Evolutionary conservation across 2,888 invertebrate genomes (phyloP), one percentile per base, ranked within the genome.

Genomic region (Apodemia duryi): DNA sequence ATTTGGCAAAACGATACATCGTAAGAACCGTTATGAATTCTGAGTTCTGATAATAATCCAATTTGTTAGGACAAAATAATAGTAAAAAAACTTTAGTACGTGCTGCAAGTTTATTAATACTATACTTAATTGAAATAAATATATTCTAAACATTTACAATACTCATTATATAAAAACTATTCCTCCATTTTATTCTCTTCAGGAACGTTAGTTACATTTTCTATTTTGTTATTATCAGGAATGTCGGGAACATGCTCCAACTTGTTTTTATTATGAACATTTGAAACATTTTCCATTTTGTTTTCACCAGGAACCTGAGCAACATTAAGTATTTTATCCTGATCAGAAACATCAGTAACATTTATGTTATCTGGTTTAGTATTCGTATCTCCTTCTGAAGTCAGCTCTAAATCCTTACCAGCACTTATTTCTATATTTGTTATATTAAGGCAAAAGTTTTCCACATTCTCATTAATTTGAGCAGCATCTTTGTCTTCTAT

Each of bases 201-300:
- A 62, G 62, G 41, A 62, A 62, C 41, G 28, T 46, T 29, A 28
- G 54, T 29, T 2, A 41, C 29, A 29, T 28, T 62, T 62, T 62
- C 46, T 43, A 41, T 4, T 49, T 61, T 61, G 21, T 64, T 61
- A 21, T 60, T 60, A 61, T 43, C 13, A 61, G 28, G 49, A 63
- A 73, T 68, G 68, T 80, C 80, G 61, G 76, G 78, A 2, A 79
- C 77, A 67, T 79, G 79, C 60, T 13, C 68, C 64, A 38, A 64
- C 68, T 54, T 68, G 11, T 66, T 66, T 11, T 71, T 68, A 13
- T 69, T 63, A 9, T 71, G 68, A 52, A 62, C n/a, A 61, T 68
- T 69, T 38, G 32, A 21, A n/a, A 63, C 28, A 46, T 60, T 66
- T 38, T 68, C 66, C 32, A 52, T 51, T 13, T 35, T 28, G 10